Base-by-base conservation (phyloP, 2,888 invertebrate genomes). In the Dichetophora obliterata region DNA sequence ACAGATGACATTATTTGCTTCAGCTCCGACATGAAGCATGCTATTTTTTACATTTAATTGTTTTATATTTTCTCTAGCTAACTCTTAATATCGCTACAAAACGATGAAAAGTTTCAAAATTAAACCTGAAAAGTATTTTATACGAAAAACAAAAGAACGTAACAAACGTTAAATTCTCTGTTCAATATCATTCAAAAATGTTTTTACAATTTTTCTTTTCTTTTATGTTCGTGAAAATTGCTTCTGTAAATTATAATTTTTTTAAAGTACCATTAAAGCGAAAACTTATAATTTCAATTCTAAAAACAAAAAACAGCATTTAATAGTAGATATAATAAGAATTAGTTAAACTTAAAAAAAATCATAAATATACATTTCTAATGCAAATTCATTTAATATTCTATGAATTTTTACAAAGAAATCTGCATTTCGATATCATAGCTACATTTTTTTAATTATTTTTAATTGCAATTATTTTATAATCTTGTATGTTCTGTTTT, bases 291-390 rank as follows among this genome's bases (percentile, higher is more conserved):
- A 70, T 69, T 75, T 70, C 50, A 57, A 50, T 54, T 71, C 22
- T 54, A 65, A 54, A 70, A 54, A n/a, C 3, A 48, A 24, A 57
- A 68, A 75, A 22, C 8, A 54, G 22, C 19, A 54, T 22, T 43
- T 24, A 31, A 71, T 34, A 34, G 37, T 22, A 65, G 68, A 48
- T 31, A 50, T 31, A 31, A 52, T 66, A 66, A 65, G 24, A 61
- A 61, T 50, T 37, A 69, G 50, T 70, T 66, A 76, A 71, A 76
- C 71, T 76, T 76, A 70, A 63, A 75, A 72, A 54, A 65, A 63
- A 24, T 57, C 65, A 76, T 65, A 72, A 70, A 76, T 76, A 66
- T 76, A 76, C 59, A 72, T 57, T 66, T 57, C 65, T 76, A 68
- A 14, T 57, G 72, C 54, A 48, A 57, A 76, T 76, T 76, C 72